Conservation (phyloP, 2,113 vertebrate genomes). For the Pterocles orientalis region DNA sequence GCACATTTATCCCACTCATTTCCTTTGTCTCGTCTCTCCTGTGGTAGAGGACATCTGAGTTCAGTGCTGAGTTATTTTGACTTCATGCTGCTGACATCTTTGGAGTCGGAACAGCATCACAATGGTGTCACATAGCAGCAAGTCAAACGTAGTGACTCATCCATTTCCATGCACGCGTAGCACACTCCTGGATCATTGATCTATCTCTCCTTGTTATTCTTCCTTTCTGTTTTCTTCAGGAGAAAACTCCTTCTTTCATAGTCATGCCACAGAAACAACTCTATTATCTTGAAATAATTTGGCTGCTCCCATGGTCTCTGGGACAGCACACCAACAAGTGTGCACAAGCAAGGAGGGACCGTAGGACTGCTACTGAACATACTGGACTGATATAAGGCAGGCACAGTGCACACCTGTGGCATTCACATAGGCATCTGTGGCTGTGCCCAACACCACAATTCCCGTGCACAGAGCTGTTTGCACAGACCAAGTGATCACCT, state of each 20-base stretch:
- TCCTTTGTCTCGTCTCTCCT: background rate
- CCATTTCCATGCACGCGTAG: background rate
- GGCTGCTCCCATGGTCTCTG: background rate
- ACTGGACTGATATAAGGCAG: too few species aligned
- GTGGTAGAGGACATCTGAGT: background rate
- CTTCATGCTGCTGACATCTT: background rate
- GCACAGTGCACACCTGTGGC: fast-evolving
- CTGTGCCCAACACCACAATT: fast-evolving
- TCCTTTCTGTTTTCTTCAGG: background rate
- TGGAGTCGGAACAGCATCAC: background rate
- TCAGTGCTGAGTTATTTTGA: fast-evolving
- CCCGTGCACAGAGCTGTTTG: background rate
- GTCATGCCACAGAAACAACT: background rate
- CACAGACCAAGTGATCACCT: background rate
- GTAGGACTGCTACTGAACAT: background rate
- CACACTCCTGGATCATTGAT: background rate
- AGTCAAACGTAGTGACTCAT: background rate
- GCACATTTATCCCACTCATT: background rate
- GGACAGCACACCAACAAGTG: background rate
- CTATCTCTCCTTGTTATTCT: background rate
- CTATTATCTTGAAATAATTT: background rate
- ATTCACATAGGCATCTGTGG: background rate
- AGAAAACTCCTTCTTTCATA: background rate
- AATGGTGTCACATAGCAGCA: background rate
- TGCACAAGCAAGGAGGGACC: background rate